Percentiles rank a stretch among this genome's conserved stretches.
Conservation (phyloP, 2,113 vertebrate genomes). For the Cisticola juncidis region DNA sequence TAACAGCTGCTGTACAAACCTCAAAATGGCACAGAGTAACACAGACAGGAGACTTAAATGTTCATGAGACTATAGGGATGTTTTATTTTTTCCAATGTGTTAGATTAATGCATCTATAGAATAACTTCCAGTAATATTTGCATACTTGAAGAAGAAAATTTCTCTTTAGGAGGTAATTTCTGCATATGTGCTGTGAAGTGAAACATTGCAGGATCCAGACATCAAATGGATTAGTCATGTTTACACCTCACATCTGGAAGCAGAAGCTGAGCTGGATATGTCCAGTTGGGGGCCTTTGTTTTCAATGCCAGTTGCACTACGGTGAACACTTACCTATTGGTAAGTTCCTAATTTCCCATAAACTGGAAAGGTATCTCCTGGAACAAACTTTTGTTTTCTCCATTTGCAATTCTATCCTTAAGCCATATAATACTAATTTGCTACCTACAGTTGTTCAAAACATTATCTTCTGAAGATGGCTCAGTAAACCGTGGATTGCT, state of each 20-base stretch:
- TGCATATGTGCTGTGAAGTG: background rate
- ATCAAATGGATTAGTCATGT: background rate
- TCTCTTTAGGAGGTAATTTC: background rate
- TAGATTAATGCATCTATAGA: background rate
- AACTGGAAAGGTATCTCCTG: background rate
- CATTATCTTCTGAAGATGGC: background rate
- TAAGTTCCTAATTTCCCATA: background rate
- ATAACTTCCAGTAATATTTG: background rate
- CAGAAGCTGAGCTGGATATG: background rate
- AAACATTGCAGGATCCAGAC: background rate
- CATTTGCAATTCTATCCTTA: background rate
- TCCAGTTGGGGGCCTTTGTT: background rate
- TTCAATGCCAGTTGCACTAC: background rate
- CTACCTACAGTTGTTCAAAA: background rate
- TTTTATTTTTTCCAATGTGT: background rate
- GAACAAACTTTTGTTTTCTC: background rate
- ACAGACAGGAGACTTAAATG: background rate
- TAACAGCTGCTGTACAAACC: background rate
- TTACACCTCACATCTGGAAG: background rate
- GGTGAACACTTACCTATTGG: background rate
- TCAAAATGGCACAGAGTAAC: background rate
- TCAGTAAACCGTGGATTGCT: background rate
- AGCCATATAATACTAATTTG: background rate
- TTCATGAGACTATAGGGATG: background rate
- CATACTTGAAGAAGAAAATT: background rate